Conservation (phyloP, 2,113 vertebrate species). For the Poecilia latipinna region DNA sequence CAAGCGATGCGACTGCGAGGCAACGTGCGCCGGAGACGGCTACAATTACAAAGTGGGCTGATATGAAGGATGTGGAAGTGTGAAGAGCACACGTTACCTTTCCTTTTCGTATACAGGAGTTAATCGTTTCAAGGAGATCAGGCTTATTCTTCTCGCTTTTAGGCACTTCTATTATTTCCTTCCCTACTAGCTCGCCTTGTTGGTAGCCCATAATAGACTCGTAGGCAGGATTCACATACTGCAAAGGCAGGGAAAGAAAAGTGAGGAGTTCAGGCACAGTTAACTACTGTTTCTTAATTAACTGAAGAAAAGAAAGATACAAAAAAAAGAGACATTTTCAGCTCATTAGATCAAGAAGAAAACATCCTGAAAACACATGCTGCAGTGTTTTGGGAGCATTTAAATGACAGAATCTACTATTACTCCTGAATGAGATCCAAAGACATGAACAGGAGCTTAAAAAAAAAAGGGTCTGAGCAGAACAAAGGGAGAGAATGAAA, state of each 20-base stretch:
- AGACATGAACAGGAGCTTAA: conserved; percentile 46
- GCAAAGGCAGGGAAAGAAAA: conserved; percentile 53
- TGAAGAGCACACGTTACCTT: conserved; percentile 83
- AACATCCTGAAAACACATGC: conserved; percentile 29
- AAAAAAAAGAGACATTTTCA: not conserved
- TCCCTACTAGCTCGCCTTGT: conserved; percentile 92
- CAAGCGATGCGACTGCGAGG: conserved; percentile 6
- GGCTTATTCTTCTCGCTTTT: conserved; percentile 95
- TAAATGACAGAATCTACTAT: conserved; percentile 30
- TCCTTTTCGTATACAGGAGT: conserved; percentile 93
- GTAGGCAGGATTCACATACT: conserved; percentile 98
- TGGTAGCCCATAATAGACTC: conserved; percentile 96
- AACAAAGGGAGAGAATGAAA: not conserved
- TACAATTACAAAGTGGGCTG: not conserved
- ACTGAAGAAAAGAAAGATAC: not conserved
- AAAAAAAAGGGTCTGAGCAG: not conserved
- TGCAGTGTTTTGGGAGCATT: conserved; percentile 42
- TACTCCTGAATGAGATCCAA: conserved; percentile 44
- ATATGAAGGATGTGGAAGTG: not conserved
- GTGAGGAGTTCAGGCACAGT: conserved; percentile 11
- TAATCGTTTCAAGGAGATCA: conserved; percentile 94
- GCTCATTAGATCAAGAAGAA: conserved; percentile 1
- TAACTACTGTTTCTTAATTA: not conserved
- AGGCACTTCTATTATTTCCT: conserved; percentile 95
- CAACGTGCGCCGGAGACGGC: not conserved